Base-by-base conservation (phyloP, 1,140 invertebrate genomes). In the Drusus annulatus region DNA sequence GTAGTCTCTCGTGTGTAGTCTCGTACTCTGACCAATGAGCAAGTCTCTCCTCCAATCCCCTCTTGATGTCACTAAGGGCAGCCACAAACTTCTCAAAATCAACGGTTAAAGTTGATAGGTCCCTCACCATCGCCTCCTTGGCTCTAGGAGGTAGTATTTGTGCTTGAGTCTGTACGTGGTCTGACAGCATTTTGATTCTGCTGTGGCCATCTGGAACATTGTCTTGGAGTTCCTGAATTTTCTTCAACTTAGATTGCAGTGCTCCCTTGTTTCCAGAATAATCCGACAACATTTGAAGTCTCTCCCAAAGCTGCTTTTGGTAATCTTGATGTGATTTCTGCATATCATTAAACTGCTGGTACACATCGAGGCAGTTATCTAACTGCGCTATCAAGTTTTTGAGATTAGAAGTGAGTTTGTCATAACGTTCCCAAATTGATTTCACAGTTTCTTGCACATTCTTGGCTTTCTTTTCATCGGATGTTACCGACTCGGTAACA, bases 1-100 rank as follows among this genome's bases (percentile, higher is more conserved):
- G 91, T 31, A 98, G 89, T 54, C 93, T 91, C 82, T 98, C 96
- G 84, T 97, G 93, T 2, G 95, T 94, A 76, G 93, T 92, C 85
- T 98, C 97, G 85, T 98, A 98, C 78, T 97, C 95, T 60, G 91
- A 93, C 97, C 97, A 98, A 88, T 98, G 96, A 84, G 95, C 93
- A 51, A 98, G 91, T 77, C 95, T 93, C 82, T 96, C 94, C 87
- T 97, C 95, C 25, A 99, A 90, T 36, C 92, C 93, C 83, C 94
- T 93, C 84, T 93, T 92, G 0, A 95, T 93, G 85, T 97, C 96
- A 78, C 91, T 93, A 31, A 96, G 88, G 0, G 94, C 92, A 1
- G 91, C 91, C n/a, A 91, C 90, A 79, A 96, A 96, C 85, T 97
- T 97, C 73, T 96, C 95, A 84, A 94, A 93, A 84, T 97, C 96